Conservation (phyloP, 2,797 vertebrate species). For the Hippoglossus hippoglossus region DNA sequence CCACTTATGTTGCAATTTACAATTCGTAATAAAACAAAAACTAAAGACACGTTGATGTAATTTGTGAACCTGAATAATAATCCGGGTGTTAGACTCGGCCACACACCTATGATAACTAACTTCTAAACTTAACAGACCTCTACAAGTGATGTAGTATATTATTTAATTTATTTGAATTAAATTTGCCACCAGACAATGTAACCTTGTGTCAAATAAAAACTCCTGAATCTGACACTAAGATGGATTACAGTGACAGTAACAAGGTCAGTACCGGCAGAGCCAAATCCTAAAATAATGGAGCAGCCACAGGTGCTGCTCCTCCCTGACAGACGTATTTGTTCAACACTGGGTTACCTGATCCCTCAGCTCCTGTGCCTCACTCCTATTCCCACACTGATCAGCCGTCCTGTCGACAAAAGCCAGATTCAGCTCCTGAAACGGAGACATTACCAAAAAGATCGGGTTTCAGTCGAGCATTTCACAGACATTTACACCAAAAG, state of each 20-base stretch:
- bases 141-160: not conserved
- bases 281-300: conserved; percentile 22
- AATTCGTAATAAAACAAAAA: not conserved
- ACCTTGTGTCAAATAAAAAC: not conserved
- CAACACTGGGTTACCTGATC: conserved; percentile 81
- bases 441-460: conserved; percentile 67
- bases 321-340: conserved; percentile 27
- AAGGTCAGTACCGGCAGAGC: conserved; percentile 8
- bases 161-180: not conserved
- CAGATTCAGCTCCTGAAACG: conserved; percentile 76
- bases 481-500: conserved; percentile 39
- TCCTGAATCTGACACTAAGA: not conserved
- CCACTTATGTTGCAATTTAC: too few relatives aligned
- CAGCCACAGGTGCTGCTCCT: conserved; percentile 25
- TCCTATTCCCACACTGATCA: conserved; percentile 81
- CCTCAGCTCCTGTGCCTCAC: conserved; percentile 69
- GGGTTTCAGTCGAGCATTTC: conserved; percentile 53
- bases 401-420: conserved; percentile 70
- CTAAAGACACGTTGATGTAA: not conserved
- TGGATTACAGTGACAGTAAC: conserved; percentile 4
- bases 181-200: not conserved
- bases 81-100: too few relatives aligned
- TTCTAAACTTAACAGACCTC: not conserved
- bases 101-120: not conserved
- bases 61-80: not conserved